A percentile compares a stretch with the other conserved stretches of the same genome.
These are phyloP conservation scores for Epinotia brunnichana DNA, from an alignment of 2,888 invertebrate genomes.

Conservation along the genomic window DNA sequence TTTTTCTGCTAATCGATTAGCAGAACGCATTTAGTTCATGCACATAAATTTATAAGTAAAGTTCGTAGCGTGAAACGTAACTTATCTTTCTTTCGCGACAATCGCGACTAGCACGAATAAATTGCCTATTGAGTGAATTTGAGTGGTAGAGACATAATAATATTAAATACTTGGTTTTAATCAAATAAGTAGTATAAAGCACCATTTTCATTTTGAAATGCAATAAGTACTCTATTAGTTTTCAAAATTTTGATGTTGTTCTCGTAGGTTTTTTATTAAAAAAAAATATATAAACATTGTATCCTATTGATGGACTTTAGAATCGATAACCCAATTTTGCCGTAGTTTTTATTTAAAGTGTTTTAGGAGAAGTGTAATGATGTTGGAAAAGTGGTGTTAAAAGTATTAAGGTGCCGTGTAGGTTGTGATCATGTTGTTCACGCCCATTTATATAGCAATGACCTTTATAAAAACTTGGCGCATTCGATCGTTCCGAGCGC, in stretches of 20 bases:
- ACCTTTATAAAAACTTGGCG: constrained; percentile 93
- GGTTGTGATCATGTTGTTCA: constrained; percentile 86
- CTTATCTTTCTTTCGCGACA: constrained; percentile 32
- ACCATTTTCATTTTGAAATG: neutral
- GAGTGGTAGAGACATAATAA: constrained; percentile 1
- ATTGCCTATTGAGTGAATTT: constrained; percentile 25
- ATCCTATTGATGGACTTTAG: constrained; percentile 68
- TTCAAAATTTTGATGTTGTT: constrained; percentile 11
- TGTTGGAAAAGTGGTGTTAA: constrained; percentile 47
- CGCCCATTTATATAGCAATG: constrained; percentile 92
- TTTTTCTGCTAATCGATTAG: neutral
- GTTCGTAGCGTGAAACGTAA: constrained; percentile 25
- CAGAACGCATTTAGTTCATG: neutral
- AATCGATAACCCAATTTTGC: constrained; percentile 75
- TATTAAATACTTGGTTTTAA: constrained; percentile 28
- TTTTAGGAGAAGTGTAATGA: constrained; percentile 44
- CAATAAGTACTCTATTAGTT: constrained; percentile 18
- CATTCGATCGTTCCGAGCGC: constrained; percentile 87
- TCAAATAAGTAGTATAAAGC: constrained; percentile 22
- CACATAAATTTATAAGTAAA: neutral
- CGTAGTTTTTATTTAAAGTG: constrained; percentile 43
- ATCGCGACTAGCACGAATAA: constrained; percentile 31
- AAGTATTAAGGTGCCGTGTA: constrained; percentile 44
- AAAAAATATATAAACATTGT: constrained; percentile 36
- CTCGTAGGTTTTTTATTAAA: constrained; percentile 20